phyloP scores from a whole-genome alignment of 30 jellyfish, hydroid and myxozoan species.

The Aurelia sp. region DNA sequence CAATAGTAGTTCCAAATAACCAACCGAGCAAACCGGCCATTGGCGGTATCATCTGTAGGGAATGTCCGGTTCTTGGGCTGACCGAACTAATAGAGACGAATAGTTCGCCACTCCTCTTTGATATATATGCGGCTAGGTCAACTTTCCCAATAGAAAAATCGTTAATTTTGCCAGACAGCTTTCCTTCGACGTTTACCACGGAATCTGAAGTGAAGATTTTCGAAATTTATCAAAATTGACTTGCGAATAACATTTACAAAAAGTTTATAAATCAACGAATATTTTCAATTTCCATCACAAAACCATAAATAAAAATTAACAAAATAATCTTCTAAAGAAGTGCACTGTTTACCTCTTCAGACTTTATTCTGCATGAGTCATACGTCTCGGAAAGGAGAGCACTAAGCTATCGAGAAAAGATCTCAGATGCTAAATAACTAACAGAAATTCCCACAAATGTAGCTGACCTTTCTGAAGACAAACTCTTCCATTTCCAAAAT shows the following conservation, averaged over 20 bases:
- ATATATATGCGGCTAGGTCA: constrained; percentile 39
- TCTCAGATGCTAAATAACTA: too few relatives aligned
- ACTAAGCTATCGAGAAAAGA: too few relatives aligned
- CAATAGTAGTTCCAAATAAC: constrained; percentile 44
- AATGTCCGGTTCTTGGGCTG: constrained; percentile 38
- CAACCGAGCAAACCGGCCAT: constrained; percentile 64
- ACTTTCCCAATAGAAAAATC: constrained; percentile 24
- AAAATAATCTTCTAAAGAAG: too few relatives aligned
- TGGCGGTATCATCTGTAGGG: constrained; percentile 66
- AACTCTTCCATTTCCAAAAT: constrained; percentile 65
- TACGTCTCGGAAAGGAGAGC: too few relatives aligned
- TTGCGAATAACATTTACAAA: too few relatives aligned
- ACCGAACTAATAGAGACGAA: constrained; percentile 47
- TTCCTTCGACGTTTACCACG: constrained; percentile 47
- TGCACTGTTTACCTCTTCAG: too few relatives aligned
- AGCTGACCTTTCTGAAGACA: constrained; percentile 52
- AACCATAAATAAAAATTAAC: too few relatives aligned
- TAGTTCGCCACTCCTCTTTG: constrained; percentile 31
- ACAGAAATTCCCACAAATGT: neutral
- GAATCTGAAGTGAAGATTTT: constrained; percentile 7
- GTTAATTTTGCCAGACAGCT: constrained; percentile 54
- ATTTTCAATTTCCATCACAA: too few relatives aligned
- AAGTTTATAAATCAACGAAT: too few relatives aligned
- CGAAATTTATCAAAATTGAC: too few relatives aligned
- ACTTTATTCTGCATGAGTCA: too few relatives aligned